phyloP scores from a whole-genome alignment of 2,888 invertebrate species.

The Glyphotaelius pellucidus region DNA sequence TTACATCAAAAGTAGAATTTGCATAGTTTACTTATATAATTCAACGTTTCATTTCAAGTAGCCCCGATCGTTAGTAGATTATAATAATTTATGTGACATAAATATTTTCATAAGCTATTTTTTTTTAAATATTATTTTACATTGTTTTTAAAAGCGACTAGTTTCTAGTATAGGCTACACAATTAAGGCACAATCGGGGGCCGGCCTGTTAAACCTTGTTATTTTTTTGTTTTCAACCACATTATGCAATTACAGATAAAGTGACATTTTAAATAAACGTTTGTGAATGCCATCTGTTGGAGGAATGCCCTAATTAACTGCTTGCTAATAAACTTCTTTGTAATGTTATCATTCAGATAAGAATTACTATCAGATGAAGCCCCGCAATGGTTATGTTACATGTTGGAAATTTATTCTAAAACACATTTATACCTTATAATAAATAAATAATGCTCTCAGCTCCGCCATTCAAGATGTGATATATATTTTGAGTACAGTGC shows the following conservation, averaged over 20 bases:
- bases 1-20: not conserved
- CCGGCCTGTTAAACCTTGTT: slow-evolving; percentile 65
- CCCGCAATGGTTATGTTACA: not conserved
- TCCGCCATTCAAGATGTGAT: not conserved
- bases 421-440: not conserved
- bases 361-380: not conserved
- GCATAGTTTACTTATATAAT: not conserved
- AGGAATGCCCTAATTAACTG: not conserved
- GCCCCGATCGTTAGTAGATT: slow-evolving; percentile 37
- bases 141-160: slow-evolving; percentile 63
- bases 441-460: not conserved
- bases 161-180: slow-evolving; percentile 64
- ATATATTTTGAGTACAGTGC: not conserved
- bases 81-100: slow-evolving; percentile 43
- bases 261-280: not conserved
- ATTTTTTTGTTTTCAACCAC: not conserved
- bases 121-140: slow-evolving; percentile 53
- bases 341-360: not conserved
- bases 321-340: not conserved
- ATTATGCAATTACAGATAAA: slow-evolving; percentile 11
- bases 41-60: slow-evolving; percentile 45
- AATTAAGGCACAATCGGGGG: slow-evolving; percentile 68
- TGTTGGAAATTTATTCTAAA: not conserved
- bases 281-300: not conserved
- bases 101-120: slow-evolving; percentile 54